Base-by-base conservation (phyloP, 2,888 invertebrate species). In the Platerodrilus igneus region DNA sequence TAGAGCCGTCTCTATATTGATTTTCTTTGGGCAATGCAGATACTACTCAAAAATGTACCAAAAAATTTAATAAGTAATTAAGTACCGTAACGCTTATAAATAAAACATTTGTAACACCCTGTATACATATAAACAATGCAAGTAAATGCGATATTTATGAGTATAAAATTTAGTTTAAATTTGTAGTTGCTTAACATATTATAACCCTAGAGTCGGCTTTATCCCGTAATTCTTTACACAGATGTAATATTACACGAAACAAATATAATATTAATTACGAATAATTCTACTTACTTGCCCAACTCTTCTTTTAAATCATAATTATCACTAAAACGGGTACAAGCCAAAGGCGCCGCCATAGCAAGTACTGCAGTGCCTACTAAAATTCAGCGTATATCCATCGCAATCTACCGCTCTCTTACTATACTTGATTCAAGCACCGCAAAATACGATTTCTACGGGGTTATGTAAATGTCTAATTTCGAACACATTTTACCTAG, bases 271-370 rank as follows among this genome's bases (percentile, higher is more conserved):
- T n/a, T n/a, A n/a, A n/a, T n/a, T n/a, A n/a, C n/a, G n/a, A n/a
- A n/a, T n/a, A n/a, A n/a, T n/a, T n/a, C n/a, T 67, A 87, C 91
- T 84, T 78, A 92, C 91, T 97, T 97, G 73, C 97, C 97, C 69
- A 99, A 81, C 79, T 99, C 97, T 77, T 99, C 97, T 76, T 97
- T 97, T 60, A 99, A 83, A 67, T 99, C 97, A 75, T 99, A 99
- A 76, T 96, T 95, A 76, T 99, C 97, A 74, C 92, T 95, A 77
- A 97, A 97, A 69, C 95, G 89, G 70, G 94, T 95, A 77, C 91
- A 89, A 74, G 87, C 83, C 72, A 84, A 81, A 70, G 86, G 86
- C 72, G 85, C 85, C 75, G 89, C 83, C 89, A 90, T 89, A 73
- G 73, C 62, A 59, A 55, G 59, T 52, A 54, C 56, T 56, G 56